Percentiles rank a stretch among this genome's conserved stretches.
Evolutionary conservation across 2,888 invertebrate species (phyloP).

Genomic region (Pediacus dermestoides): DNA sequence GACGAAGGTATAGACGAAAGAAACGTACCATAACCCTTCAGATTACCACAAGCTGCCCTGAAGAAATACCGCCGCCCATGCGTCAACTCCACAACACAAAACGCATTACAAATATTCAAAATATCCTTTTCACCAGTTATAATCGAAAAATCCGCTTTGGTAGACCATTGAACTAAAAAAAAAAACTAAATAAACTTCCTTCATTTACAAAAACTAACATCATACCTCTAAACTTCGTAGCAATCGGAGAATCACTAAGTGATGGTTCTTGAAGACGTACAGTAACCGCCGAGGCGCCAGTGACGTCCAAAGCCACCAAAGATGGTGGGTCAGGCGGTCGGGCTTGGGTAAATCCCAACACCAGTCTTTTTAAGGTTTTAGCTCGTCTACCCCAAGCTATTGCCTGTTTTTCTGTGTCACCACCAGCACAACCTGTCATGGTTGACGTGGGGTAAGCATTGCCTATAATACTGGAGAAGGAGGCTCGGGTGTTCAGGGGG

Average conservation of each 20-base stretch:
- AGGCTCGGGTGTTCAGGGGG: constrained; percentile 52
- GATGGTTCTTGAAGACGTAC: constrained; percentile 67
- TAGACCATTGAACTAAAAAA: constrained; percentile 87
- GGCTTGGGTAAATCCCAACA: constrained; percentile 84
- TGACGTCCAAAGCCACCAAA: constrained; percentile 74
- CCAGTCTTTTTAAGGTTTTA: constrained; percentile 70
- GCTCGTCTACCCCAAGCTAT: constrained; percentile 85
- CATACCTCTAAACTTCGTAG: constrained; percentile 87
- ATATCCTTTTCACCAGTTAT: constrained; percentile 79
- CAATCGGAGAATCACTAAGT: constrained; percentile 69
- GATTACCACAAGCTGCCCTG: constrained; percentile 87
- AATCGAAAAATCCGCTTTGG: constrained; percentile 76
- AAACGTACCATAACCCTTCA: constrained; percentile 84
- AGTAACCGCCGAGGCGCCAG: constrained; percentile 67
- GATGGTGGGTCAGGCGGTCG: constrained; percentile 78
- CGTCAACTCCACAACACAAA: constrained; percentile 67
- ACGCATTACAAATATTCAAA: constrained; percentile 61
- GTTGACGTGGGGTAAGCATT: constrained; percentile 46
- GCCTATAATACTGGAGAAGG: constrained; percentile 59
- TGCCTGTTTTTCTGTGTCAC: constrained; percentile 77
- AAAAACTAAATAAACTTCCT: constrained; percentile 7
- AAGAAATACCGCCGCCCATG: constrained; percentile 86
- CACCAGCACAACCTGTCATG: constrained; percentile 62
- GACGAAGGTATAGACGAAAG: constrained; percentile 75
- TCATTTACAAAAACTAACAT: constrained; percentile 1